phyloP scores from a whole-genome alignment of 1,140 invertebrate species.

The Caenorhabditis remanei region DNA sequence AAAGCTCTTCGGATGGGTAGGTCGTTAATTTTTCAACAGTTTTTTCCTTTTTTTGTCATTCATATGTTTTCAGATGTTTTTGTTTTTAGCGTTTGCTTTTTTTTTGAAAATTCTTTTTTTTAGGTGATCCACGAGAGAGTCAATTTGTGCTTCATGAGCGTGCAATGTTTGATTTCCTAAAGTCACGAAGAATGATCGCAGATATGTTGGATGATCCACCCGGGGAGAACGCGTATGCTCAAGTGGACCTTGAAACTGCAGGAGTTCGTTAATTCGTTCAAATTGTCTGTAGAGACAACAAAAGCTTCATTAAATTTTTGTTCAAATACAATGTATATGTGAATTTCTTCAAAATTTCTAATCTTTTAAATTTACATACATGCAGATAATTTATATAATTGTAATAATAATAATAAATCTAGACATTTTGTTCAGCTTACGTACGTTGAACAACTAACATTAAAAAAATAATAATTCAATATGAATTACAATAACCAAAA shows the following conservation, averaged over 20 bases:
- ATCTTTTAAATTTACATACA: background rate
- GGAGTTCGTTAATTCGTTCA: conserved; percentile 37
- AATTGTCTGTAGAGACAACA: conserved; percentile 50
- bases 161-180: conserved; percentile 65
- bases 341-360: background rate
- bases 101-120: background rate
- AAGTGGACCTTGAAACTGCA: conserved; percentile 58
- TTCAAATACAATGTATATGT: too few relatives aligned
- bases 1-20: conserved; percentile 54
- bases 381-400: too few relatives aligned
- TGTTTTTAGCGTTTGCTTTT: background rate
- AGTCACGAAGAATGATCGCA: conserved; percentile 62
- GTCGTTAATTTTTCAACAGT: background rate
- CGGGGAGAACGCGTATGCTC: conserved; percentile 52
- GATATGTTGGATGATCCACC: conserved; percentile 60
- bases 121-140: conserved; percentile 49
- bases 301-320: background rate
- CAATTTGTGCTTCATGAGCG: conserved; percentile 62
- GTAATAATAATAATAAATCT: background rate
- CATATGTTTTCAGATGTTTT: background rate
- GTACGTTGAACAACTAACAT: background rate
- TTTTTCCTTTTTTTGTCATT: background rate
- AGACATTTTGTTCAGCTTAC: background rate
- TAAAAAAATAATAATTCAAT: conserved; percentile 8
- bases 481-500: conserved; percentile 1